Percentiles rank a stretch among this genome's conserved stretches.
Evolutionary conservation across 2,797 vertebrate species (phyloP).

Genomic region (Bufotes viridis): DNA sequence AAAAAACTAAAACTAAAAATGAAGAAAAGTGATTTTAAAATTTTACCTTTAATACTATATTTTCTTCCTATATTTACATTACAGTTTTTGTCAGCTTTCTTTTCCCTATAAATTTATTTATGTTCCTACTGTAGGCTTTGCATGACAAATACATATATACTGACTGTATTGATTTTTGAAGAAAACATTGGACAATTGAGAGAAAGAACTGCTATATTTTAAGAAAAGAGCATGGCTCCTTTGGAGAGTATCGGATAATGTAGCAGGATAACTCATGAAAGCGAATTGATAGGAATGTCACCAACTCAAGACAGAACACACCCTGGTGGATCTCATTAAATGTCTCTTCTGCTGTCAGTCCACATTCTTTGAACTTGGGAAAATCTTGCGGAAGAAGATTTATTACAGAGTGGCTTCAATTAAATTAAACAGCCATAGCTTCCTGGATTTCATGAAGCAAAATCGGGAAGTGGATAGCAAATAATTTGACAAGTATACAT

Average conservation of each 20-base stretch:
- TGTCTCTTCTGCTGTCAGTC: slow-evolving; percentile 37
- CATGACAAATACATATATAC: slow-evolving; percentile 28
- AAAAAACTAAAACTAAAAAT: neutral
- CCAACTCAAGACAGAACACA: slow-evolving; percentile 21
- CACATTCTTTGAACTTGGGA: slow-evolving; percentile 25
- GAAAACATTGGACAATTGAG: slow-evolving; percentile 1
- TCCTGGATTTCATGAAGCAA: neutral
- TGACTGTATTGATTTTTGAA: slow-evolving; percentile 20
- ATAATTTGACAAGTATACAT: neutral
- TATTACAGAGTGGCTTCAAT: neutral
- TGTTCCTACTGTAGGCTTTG: neutral
- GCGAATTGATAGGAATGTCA: slow-evolving; percentile 42
- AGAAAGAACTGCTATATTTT: slow-evolving; percentile 3
- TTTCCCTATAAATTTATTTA: neutral
- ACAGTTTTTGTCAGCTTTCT: neutral
- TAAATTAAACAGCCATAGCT: neutral
- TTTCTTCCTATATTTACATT: neutral
- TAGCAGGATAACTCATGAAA: slow-evolving; percentile 34
- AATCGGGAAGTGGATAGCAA: neutral
- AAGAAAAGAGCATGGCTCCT: neutral
- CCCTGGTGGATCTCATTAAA: slow-evolving; percentile 50
- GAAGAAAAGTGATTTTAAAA: neutral
- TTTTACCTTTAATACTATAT: neutral
- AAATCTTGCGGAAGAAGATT: neutral
- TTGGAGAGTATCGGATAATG: slow-evolving; percentile 21